Percentiles rank a stretch among this genome's conserved stretches.
Conservation (phyloP, 2,113 vertebrate genomes). For the Mus spicilegus region DNA sequence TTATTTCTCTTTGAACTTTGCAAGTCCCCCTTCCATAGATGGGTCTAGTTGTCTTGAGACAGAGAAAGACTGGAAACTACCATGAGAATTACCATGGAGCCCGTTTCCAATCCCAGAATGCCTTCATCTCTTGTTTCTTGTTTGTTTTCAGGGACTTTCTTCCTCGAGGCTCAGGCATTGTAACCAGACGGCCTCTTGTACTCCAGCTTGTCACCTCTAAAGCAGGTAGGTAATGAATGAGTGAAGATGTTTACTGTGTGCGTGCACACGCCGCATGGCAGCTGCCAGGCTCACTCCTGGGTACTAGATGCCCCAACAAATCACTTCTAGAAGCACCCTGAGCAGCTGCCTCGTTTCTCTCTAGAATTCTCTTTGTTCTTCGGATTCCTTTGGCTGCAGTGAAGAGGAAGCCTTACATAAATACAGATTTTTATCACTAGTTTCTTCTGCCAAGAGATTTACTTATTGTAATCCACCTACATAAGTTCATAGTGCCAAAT, state of each 20-base stretch:
- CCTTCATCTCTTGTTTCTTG: constrained; percentile 20
- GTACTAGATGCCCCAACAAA: not conserved
- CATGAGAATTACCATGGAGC: not conserved
- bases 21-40: not conserved
- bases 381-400: not conserved
- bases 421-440: not conserved
- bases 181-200: constrained; percentile 88
- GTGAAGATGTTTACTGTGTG: not conserved
- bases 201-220: constrained; percentile 89
- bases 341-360: not conserved
- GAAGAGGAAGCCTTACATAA: not conserved
- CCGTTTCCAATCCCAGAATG: not conserved
- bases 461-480: not conserved
- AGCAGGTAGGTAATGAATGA: constrained; percentile 88
- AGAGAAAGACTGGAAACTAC: not conserved
- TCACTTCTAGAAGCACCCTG: not conserved
- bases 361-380: not conserved
- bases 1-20: not conserved
- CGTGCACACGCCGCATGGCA: fast-evolving
- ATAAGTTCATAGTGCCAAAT: not conserved
- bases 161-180: constrained; percentile 89
- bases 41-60: not conserved
- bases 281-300: not conserved
- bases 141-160: constrained; percentile 88
- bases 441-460: constrained; percentile 19